Conservation (phyloP, 2,797 vertebrate genomes). For the Menidia menidia region DNA sequence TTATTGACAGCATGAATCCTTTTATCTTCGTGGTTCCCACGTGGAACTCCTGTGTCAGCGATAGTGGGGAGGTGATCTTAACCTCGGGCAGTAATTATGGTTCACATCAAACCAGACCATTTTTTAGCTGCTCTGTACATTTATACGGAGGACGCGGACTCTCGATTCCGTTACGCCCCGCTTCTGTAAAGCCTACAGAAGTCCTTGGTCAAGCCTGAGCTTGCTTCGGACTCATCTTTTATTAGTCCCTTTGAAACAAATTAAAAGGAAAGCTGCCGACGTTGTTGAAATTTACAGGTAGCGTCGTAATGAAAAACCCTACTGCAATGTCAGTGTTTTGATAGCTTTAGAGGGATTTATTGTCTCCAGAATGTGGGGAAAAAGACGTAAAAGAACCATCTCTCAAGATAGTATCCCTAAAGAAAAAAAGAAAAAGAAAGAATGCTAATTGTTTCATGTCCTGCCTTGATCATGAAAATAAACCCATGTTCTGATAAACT, state of each 20-base stretch:
- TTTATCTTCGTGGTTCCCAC: constrained; percentile 41
- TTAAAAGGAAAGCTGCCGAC: constrained; percentile 40
- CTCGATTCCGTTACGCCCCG: constrained; percentile 3
- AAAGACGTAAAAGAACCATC: constrained; percentile 9
- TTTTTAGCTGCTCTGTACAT: constrained; percentile 6
- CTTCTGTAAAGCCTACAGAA: not conserved
- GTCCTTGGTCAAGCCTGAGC: not conserved
- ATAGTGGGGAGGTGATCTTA: constrained; percentile 6
- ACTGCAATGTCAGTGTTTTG: constrained; percentile 26
- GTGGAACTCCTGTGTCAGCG: constrained; percentile 57
- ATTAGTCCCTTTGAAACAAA: constrained; percentile 67
- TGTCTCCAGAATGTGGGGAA: not conserved
- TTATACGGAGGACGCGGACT: not conserved
- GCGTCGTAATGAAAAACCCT: constrained; percentile 2
- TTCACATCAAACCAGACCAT: constrained; percentile 44
- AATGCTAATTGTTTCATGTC: not conserved
- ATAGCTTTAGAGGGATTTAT: constrained; percentile 25
- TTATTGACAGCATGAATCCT: constrained; percentile 48
- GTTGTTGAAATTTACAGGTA: constrained; percentile 15
- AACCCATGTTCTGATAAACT: too few species aligned
- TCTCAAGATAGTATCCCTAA: not conserved
- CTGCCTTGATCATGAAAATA: too few species aligned
- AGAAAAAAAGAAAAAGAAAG: not conserved
- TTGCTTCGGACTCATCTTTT: constrained; percentile 37
- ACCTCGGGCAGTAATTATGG: constrained; percentile 55